phyloP scores from a whole-genome alignment of 2,888 invertebrate species.

The Drymonia ruficornis region DNA sequence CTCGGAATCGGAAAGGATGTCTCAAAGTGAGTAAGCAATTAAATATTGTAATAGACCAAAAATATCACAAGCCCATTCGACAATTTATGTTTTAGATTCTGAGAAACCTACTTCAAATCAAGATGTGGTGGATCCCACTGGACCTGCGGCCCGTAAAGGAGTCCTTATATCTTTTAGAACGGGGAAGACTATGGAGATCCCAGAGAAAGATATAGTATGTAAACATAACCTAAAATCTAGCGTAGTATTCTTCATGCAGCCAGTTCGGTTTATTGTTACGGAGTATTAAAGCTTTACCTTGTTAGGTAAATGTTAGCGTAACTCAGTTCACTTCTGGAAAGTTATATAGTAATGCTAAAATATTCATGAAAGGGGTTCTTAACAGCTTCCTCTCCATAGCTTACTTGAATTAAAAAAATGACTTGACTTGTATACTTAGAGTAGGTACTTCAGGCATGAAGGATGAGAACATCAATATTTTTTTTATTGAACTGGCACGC shows the following conservation, averaged over 20 bases:
- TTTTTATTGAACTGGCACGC: no score
- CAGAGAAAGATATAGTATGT: constrained; percentile 93
- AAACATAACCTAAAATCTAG: constrained; percentile 53
- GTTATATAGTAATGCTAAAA: no score
- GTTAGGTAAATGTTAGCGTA: no score
- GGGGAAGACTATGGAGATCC: constrained; percentile 93
- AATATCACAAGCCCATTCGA: background rate
- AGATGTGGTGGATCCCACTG: constrained; percentile 88
- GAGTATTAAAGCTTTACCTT: no score
- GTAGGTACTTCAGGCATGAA: no score
- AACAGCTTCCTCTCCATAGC: no score
- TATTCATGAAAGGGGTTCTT: no score
- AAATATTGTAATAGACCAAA: constrained; percentile 5
- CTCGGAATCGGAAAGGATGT: constrained; percentile 47
- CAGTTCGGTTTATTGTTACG: no score
- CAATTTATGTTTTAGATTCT: constrained; percentile 65
- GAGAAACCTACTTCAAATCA: constrained; percentile 69
- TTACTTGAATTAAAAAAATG: no score
- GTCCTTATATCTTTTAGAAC: constrained; percentile 92
- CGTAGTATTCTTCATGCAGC: background rate
- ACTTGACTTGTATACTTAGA: no score
- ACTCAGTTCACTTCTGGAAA: no score
- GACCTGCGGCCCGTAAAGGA: constrained; percentile 92
- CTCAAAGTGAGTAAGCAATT: constrained; percentile 62
- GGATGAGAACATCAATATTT: no score